Evolutionary conservation across 2,888 invertebrate genomes (phyloP).

Genomic region (Diaperis boleti): DNA sequence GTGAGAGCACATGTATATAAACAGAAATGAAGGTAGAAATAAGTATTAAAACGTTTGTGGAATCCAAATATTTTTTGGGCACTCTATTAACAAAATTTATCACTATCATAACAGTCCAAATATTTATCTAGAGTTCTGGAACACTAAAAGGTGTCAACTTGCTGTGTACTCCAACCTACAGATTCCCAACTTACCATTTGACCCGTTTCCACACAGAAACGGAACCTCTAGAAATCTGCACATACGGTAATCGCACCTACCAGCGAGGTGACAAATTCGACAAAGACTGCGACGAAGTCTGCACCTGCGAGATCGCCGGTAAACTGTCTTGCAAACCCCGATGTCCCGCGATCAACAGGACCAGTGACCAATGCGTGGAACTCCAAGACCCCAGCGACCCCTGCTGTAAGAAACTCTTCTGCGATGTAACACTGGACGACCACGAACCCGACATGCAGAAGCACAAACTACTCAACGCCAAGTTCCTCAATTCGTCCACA

Average conservation of each 20-base stretch:
- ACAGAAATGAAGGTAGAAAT: no score
- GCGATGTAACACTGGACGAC: constrained; percentile 85
- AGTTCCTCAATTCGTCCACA: constrained; percentile 63
- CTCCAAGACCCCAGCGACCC: constrained; percentile 85
- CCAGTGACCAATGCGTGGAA: constrained; percentile 81
- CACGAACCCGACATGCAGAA: constrained; percentile 70
- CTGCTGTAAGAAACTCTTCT: constrained; percentile 88
- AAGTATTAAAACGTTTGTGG: no score
- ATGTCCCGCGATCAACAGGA: constrained; percentile 72
- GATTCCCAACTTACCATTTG: no score
- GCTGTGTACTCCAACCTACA: not conserved
- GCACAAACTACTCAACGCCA: constrained; percentile 59
- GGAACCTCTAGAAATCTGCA: constrained; percentile 70
- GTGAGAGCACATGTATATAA: no score
- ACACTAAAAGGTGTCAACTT: constrained; percentile 40
- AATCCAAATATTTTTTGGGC: no score
- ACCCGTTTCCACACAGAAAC: constrained; percentile 57
- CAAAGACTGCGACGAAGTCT: constrained; percentile 84
- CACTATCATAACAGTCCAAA: no score
- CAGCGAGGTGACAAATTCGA: constrained; percentile 79
- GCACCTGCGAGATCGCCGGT: constrained; percentile 81
- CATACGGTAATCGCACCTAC: constrained; percentile 78
- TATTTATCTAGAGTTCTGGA: no score
- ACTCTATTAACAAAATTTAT: no score
- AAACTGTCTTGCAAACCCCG: constrained; percentile 67